Conservation (phyloP, 2,888 invertebrate genomes). For the Selenia dentaria region DNA sequence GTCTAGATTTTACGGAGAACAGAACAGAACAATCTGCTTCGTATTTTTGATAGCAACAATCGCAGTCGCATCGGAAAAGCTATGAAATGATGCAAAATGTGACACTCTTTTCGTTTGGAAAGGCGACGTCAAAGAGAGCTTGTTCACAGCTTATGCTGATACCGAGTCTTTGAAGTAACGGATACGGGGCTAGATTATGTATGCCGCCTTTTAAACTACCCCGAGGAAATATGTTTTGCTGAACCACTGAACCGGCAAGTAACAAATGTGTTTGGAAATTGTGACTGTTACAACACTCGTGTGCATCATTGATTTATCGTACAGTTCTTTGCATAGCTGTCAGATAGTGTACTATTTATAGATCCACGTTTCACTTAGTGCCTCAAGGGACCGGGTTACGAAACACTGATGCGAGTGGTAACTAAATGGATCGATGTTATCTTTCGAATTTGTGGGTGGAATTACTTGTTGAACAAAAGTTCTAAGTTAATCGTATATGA, state of each 20-base stretch:
- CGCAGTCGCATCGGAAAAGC: constrained; percentile 42
- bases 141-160: constrained; percentile 61
- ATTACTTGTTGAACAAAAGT: constrained; percentile 32
- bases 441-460: constrained; percentile 19
- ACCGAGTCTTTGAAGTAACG: constrained; percentile 62
- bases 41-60: constrained; percentile 55
- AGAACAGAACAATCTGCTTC: constrained; percentile 40
- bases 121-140: constrained; percentile 59
- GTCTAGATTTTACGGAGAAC: constrained; percentile 38
- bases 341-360: constrained; percentile 36
- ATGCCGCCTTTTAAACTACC: constrained; percentile 52
- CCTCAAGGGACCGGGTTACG: constrained; percentile 27
- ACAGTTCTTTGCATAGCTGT: constrained; percentile 31
- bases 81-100: constrained; percentile 57
- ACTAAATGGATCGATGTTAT: constrained; percentile 34
- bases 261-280: constrained; percentile 34
- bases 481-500: constrained; percentile 19
- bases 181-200: constrained; percentile 54
- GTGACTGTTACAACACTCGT: constrained; percentile 29
- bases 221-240: constrained; percentile 48
- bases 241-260: constrained; percentile 32
- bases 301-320: constrained; percentile 36
- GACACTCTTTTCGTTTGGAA: constrained; percentile 51
- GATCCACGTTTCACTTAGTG: constrained; percentile 26
- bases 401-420: constrained; percentile 27